Percentiles rank a stretch among this genome's conserved stretches.
These are phyloP conservation scores for Rhizomys pruinosus DNA, from an alignment of 2,113 vertebrate genomes.

Conservation along the genomic window DNA sequence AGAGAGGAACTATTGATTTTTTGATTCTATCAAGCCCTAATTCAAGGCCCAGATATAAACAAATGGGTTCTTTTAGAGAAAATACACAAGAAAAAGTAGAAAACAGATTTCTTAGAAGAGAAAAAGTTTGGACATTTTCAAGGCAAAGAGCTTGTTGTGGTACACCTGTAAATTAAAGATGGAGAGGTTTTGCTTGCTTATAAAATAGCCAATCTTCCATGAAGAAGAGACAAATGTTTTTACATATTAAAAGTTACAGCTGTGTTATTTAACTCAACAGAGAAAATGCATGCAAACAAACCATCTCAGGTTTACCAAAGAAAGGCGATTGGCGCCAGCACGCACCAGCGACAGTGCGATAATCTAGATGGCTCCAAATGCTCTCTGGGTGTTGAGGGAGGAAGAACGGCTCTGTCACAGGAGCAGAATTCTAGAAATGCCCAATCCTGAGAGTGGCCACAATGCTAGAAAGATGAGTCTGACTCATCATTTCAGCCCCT, in stretches of 20 bases:
- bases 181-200: conserved; percentile 69
- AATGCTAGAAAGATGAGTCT: not conserved
- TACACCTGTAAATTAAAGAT: conserved; percentile 46
- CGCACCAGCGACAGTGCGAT: not conserved
- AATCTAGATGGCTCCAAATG: not conserved
- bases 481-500: not conserved
- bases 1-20: not conserved
- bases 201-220: conserved; percentile 34
- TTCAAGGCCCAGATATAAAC: conserved; percentile 3
- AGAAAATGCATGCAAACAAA: conserved; percentile 70
- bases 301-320: not conserved
- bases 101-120: conserved; percentile 30
- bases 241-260: conserved; percentile 73
- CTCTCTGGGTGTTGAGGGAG: not conserved
- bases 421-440: not conserved
- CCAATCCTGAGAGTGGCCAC: not conserved
- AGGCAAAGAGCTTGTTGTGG: conserved; percentile 4
- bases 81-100: not conserved
- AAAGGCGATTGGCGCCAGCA: not conserved
- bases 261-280: conserved; percentile 59
- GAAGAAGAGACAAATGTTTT: conserved; percentile 51
- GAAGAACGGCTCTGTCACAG: not conserved
- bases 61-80: not conserved
- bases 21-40: not conserved
- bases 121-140: conserved; percentile 24